Evolutionary conservation across 2,888 invertebrate genomes (phyloP).

Genomic region (Colletes collaris): DNA sequence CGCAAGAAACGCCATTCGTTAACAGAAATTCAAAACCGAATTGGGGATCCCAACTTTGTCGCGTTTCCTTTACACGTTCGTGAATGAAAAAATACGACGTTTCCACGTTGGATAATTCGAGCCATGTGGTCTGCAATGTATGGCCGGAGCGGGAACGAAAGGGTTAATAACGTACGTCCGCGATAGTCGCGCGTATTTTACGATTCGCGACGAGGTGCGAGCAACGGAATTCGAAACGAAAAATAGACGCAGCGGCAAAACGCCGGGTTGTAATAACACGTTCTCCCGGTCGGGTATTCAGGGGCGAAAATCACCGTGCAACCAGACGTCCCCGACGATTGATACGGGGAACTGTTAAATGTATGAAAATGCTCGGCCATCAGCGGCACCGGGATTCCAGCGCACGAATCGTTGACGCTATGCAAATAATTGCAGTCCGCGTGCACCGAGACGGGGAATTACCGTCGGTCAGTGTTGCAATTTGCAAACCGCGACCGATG

Average conservation of each 20-base stretch:
- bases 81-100: no score
- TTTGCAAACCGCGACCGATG: slow-evolving; percentile 68
- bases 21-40: no score
- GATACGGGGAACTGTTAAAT: slow-evolving; percentile 24
- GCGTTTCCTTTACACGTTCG: no score
- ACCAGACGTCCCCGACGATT: slow-evolving; percentile 1
- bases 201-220: background rate
- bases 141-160: no score
- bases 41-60: no score
- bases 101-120: no score
- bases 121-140: no score
- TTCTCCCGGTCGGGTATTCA: slow-evolving; percentile 3
- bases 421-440: slow-evolving; percentile 34
- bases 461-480: slow-evolving; percentile 70
- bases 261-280: slow-evolving; percentile 19
- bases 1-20: no score
- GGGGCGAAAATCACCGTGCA: slow-evolving; percentile 3
- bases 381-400: background rate
- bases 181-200: no score
- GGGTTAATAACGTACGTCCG: no score
- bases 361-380: slow-evolving; percentile 6
- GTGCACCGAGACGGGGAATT: slow-evolving; percentile 23
- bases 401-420: background rate
- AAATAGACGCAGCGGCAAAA: background rate
- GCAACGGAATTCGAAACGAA: slow-evolving; percentile 30